These are phyloP conservation scores for Oriolus oriolus DNA, from an alignment of 2,113 vertebrate genomes.

Conservation along the genomic window DNA sequence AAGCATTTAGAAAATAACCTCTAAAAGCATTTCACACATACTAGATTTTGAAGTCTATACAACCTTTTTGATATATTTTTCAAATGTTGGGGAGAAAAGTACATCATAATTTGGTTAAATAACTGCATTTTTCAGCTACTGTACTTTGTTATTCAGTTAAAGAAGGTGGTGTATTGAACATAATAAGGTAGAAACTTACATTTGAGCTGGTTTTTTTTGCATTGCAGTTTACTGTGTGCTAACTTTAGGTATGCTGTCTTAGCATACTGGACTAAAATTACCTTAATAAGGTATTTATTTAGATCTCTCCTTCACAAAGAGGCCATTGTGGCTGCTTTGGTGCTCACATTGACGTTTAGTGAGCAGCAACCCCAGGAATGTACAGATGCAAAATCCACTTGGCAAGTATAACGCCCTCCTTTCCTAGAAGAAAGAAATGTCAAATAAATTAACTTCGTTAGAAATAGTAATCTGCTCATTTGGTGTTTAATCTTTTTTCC, in stretches of 20 bases:
- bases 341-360: background rate
- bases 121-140: background rate
- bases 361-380: slow-evolving; percentile 22
- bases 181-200: background rate
- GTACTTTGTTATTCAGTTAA: background rate
- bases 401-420: background rate
- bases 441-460: slow-evolving; percentile 59
- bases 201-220: background rate
- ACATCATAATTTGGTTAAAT: background rate
- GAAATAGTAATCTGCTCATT: slow-evolving; percentile 49
- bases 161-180: background rate
- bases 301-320: background rate
- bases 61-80: background rate
- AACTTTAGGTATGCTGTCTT: background rate
- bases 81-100: background rate
- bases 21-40: background rate
- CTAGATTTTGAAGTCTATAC: background rate
- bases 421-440: slow-evolving; percentile 38
- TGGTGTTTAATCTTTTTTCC: slow-evolving; percentile 41
- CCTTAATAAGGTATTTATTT: background rate
- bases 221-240: background rate
- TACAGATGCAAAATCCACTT: background rate
- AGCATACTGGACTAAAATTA: background rate
- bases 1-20: background rate
- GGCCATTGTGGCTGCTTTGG: background rate